A percentile compares a stretch with the other conserved stretches of the same genome.
phyloP scores from a whole-genome alignment of 2,888 invertebrate species.

The Cheilosia vernalis region DNA sequence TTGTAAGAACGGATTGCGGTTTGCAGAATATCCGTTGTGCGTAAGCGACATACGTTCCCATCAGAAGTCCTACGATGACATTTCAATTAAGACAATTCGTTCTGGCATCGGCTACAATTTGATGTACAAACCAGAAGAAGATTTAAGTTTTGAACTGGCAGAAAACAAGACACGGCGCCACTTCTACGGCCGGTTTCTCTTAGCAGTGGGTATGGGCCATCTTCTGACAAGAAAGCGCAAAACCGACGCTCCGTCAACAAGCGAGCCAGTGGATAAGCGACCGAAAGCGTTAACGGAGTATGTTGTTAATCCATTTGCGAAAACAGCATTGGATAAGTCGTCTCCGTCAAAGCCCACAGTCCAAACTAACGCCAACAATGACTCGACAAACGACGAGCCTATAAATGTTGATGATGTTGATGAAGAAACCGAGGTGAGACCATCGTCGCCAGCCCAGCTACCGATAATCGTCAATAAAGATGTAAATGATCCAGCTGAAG shows the following conservation, averaged over 20 bases:
- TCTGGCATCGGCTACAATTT: conserved; percentile 76
- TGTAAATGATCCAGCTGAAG: conserved; percentile 23
- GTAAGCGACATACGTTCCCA: conserved; percentile 80
- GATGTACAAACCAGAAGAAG: conserved; percentile 77
- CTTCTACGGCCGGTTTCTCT: conserved; percentile 81
- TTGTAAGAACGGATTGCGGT: conserved; percentile 79
- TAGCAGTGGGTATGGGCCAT: conserved; percentile 78
- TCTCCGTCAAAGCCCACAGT: not conserved
- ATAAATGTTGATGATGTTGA: not conserved
- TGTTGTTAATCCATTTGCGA: conserved; percentile 75
- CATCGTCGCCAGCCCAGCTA: not conserved
- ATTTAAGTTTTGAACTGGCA: conserved; percentile 78
- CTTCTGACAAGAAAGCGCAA: conserved; percentile 75
- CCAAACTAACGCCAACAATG: not conserved
- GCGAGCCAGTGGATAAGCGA: conserved; percentile 22
- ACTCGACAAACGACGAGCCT: not conserved
- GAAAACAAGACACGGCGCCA: conserved; percentile 73
- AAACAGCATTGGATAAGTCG: conserved; percentile 37
- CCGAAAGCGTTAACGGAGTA: conserved; percentile 53
- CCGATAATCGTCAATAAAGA: not conserved
- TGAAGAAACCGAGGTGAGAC: not conserved
- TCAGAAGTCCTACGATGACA: conserved; percentile 81
- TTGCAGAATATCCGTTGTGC: conserved; percentile 79
- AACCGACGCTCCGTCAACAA: not conserved
- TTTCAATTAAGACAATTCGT: conserved; percentile 67